Percentiles rank a stretch among this genome's conserved stretches.
Conservation (phyloP, 2,113 vertebrate species). For the Herpetotheres cachinnans region DNA sequence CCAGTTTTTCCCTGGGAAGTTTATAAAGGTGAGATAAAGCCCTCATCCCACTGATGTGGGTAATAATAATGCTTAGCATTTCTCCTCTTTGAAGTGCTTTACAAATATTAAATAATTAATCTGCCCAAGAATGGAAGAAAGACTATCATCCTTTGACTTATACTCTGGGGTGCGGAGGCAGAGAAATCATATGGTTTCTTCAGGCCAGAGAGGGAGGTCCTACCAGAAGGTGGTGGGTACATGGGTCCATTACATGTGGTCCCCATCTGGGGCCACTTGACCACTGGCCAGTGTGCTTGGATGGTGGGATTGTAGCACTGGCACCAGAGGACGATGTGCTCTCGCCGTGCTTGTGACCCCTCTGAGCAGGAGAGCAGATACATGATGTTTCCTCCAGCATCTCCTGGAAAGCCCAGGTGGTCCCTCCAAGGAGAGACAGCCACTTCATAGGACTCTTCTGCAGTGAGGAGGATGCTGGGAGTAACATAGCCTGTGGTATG, state of each 20-base stretch:
- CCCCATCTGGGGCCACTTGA: not conserved
- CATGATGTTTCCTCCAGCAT: not conserved
- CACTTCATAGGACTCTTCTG: accelerated
- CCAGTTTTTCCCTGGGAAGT: not conserved
- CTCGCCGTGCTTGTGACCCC: not conserved
- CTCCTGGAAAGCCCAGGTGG: not conserved
- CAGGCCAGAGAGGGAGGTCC: not conserved
- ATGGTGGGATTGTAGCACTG: too few relatives aligned
- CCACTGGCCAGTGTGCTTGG: not conserved
- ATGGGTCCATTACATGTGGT: accelerated
- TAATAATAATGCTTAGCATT: not conserved
- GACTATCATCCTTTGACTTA: not conserved
- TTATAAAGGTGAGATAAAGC: not conserved
- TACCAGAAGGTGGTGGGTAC: not conserved
- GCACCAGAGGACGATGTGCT: not conserved
- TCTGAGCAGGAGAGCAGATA: not conserved
- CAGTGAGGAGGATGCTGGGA: not conserved
- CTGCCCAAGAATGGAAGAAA: not conserved
- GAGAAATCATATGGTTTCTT: not conserved
- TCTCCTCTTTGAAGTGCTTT: constrained; percentile 4
- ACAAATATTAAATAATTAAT: constrained; percentile 41
- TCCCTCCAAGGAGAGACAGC: not conserved
- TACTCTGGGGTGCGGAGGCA: not conserved
- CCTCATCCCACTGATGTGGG: not conserved
- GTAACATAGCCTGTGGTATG: accelerated